Evolutionary conservation across 2,888 invertebrate species (phyloP).

Genomic region (Cephalotes varians): DNA sequence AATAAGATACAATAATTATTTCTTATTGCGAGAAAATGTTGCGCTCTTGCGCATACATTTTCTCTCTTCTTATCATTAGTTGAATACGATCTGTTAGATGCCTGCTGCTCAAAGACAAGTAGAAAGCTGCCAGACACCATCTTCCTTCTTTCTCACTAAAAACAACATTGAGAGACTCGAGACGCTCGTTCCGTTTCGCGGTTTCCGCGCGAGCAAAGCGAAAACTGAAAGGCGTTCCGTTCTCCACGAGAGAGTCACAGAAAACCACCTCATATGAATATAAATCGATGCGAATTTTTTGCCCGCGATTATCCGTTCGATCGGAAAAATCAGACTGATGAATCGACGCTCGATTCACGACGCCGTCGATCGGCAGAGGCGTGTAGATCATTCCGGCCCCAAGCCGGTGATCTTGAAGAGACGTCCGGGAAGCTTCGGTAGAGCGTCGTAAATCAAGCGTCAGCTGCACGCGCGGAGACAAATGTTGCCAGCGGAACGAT

Average conservation of each 20-base stretch:
- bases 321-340: constrained; percentile 1
- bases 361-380: neutral
- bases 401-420: neutral
- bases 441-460: constrained; percentile 64
- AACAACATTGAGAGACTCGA: constrained; percentile 14
- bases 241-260: neutral
- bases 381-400: neutral
- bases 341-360: constrained; percentile 57
- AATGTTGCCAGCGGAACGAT: constrained; percentile 48
- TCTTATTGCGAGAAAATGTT: neutral
- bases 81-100: constrained; percentile 39
- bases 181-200: constrained; percentile 16
- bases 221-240: neutral
- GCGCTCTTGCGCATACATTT: constrained; percentile 45
- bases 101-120: constrained; percentile 41
- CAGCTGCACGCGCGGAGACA: constrained; percentile 49
- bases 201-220: constrained; percentile 1
- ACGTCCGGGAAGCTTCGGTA: neutral
- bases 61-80: constrained; percentile 29
- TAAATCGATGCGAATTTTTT: neutral
- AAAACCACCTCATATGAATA: too few relatives aligned
- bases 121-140: constrained; percentile 41
- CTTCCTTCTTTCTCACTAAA: constrained; percentile 27
- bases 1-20: neutral
- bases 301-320: constrained; percentile 1